Percentiles rank a stretch among this genome's conserved stretches.
These are phyloP conservation scores for Anguilla rostrata DNA, from an alignment of 2,113 vertebrate species.

Conservation along the genomic window DNA sequence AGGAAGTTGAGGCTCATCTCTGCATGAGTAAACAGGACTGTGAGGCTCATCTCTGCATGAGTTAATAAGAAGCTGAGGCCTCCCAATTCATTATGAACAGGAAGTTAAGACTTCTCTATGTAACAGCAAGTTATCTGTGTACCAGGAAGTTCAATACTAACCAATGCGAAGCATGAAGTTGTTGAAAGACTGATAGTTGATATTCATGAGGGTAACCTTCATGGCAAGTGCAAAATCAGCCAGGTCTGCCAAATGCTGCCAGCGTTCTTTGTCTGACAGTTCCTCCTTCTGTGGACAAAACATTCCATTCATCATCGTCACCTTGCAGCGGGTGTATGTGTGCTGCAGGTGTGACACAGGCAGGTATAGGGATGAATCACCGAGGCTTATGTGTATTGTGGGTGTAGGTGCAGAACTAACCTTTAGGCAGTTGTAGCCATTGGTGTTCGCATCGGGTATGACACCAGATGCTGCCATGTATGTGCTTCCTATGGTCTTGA, in stretches of 20 bases:
- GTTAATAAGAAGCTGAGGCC: not conserved
- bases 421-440: slow-evolving; percentile 79
- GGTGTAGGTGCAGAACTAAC: slow-evolving; percentile 48
- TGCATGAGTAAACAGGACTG: not conserved
- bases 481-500: slow-evolving; percentile 96
- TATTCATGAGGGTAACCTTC: slow-evolving; percentile 80
- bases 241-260: slow-evolving; percentile 75
- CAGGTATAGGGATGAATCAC: not conserved
- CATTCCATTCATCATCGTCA: not conserved
- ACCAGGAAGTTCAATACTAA: slow-evolving; percentile 48
- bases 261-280: slow-evolving; percentile 63
- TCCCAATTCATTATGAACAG: not conserved
- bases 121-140: not conserved
- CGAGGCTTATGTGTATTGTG: not conserved
- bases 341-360: not conserved
- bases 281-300: slow-evolving; percentile 57
- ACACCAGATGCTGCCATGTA: slow-evolving; percentile 97
- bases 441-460: slow-evolving; percentile 43
- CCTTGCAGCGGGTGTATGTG: not conserved
- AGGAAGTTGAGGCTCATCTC: not conserved
- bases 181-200: slow-evolving; percentile 83
- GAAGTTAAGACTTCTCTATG: not conserved
- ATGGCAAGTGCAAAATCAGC: slow-evolving; percentile 79
- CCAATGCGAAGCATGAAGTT: slow-evolving; percentile 75
- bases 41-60: not conserved